These are phyloP conservation scores for Mellivora capensis DNA, from an alignment of 2,113 vertebrate genomes.

Conservation along the genomic window DNA sequence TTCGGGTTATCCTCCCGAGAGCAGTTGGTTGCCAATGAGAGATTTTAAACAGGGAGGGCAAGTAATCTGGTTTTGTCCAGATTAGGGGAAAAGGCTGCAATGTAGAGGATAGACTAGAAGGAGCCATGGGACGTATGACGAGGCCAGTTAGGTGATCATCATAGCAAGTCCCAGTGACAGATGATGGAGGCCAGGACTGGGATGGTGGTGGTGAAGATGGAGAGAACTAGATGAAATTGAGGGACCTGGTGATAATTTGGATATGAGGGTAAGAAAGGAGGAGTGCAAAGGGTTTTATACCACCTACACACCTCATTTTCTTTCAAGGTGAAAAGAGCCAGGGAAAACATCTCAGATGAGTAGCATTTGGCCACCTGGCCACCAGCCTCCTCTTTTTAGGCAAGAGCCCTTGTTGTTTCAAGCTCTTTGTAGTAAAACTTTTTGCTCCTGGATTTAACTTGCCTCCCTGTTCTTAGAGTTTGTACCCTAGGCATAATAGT, in stretches of 20 bases:
- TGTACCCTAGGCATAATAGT: neutral
- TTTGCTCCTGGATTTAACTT: neutral
- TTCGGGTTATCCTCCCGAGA: neutral
- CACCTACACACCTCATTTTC: neutral
- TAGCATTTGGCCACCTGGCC: neutral
- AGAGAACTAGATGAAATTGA: neutral
- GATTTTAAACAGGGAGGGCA: neutral
- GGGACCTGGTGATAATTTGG: neutral
- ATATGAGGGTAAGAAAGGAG: neutral
- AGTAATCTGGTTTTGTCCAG: neutral
- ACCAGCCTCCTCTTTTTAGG: neutral
- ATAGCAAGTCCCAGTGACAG: neutral
- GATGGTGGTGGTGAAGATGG: neutral
- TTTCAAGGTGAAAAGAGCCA: neutral
- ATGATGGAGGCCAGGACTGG: neutral
- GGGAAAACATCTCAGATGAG: neutral
- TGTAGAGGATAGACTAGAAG: neutral
- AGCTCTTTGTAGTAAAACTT: neutral
- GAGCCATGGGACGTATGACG: neutral
- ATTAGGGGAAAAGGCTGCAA: neutral
- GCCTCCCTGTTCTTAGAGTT: neutral
- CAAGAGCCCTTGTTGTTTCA: neutral
- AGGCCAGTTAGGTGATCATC: neutral
- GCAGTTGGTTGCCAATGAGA: neutral
- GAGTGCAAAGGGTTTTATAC: neutral